Conservation (phyloP, 64 coral and sea anemone genomes). For the Montipora efflorescens region DNA sequence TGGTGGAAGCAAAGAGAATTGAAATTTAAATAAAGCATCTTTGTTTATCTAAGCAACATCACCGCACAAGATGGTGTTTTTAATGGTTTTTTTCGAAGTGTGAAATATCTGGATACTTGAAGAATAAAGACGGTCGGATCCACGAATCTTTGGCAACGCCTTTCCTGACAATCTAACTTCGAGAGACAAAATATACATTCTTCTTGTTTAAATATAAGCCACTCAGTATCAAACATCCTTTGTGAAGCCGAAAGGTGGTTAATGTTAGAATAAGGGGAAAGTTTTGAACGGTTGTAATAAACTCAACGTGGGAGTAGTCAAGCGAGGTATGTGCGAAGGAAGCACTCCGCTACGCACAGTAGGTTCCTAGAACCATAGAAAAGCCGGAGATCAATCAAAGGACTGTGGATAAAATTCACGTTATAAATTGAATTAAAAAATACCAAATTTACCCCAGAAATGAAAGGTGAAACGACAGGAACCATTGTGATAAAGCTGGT, state of each 20-base stretch:
- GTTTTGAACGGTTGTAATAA: neutral
- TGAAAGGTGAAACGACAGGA: conserved; percentile 9
- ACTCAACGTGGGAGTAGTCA: neutral
- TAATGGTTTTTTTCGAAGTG: neutral
- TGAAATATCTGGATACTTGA: neutral
- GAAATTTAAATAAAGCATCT: conserved; percentile 17
- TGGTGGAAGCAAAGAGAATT: conserved; percentile 4
- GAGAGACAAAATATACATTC: neutral
- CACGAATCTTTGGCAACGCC: conserved; percentile 2
- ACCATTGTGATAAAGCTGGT: neutral
- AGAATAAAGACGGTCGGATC: neutral
- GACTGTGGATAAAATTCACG: neutral
- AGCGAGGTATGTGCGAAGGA: neutral
- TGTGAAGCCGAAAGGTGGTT: neutral
- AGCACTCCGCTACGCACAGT: neutral
- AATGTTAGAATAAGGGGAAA: neutral
- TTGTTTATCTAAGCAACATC: conserved; percentile 33
- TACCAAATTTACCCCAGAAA: neutral
- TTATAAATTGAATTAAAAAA: conserved; percentile 8
- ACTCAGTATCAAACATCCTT: conserved; percentile 1
- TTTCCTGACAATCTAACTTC: neutral
- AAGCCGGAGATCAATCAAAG: neutral
- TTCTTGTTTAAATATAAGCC: neutral
- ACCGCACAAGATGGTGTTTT: neutral
- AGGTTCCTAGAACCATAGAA: neutral